Base-by-base conservation (phyloP, 2,797 vertebrate species). In the Chelidonichthys spinosus region DNA sequence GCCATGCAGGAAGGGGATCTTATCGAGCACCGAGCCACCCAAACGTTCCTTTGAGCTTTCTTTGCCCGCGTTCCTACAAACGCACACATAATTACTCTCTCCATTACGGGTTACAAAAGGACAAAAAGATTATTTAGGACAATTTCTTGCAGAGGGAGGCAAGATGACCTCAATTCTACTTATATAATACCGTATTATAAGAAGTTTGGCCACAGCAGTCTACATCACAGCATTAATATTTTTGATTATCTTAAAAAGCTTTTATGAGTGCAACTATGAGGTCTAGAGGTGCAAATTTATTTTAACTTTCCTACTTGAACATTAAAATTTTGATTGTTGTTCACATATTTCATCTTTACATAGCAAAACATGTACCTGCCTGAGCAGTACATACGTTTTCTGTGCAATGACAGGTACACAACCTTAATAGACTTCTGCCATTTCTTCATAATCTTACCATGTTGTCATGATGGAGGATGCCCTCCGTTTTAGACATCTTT, bases 1-100 rank as follows among this genome's bases (percentile, higher is more conserved):
- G 70, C 93, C 94, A 35, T 94, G 96, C 49, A 96, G 90, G 84
- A 97, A 97, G 56, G 96, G 96, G 77, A 97, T 96, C 91, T 96
- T 95, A 83, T 96, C 96, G 67, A 97, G 90, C 55, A 96, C 95
- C 0, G 96, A 95, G 53, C 93, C 75, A 0, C 94, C 90, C 56
- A 94, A 63, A 18, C 90, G 92, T 65, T 96, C 96, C 69, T 94
- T 93, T 7, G 93, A 93, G 68, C 91, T 90, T 50, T 97, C 96
- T 64, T 95, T 96, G 55, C 96, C 95, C 0, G 96, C 96, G 0
- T 97, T 97, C 92, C 96, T 97, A 39, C 47, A 76, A 80, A 74
- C 42, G 74, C 37, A 73, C 6, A 33, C 3, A 81, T 4, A 70
- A 6, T 39, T 85, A 73, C 53, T 47, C 6, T 46, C 9, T 58